A percentile compares a stretch with the other conserved stretches of the same genome.
Conservation (phyloP, 2,888 invertebrate genomes). For the Cryptus armator region DNA sequence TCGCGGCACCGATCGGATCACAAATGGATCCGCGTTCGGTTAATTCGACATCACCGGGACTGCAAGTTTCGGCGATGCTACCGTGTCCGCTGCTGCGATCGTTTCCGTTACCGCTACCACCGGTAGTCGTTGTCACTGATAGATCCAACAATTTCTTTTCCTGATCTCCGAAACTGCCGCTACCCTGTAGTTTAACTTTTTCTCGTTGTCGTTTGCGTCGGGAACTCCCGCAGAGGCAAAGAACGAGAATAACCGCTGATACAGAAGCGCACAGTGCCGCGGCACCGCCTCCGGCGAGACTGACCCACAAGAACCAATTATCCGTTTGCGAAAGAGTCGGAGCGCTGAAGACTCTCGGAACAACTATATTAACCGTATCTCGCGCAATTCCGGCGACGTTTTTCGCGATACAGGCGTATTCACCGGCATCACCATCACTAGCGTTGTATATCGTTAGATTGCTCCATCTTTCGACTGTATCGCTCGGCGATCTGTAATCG, state of each 20-base stretch:
- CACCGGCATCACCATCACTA: slow-evolving; percentile 93
- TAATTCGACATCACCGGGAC: slow-evolving; percentile 81
- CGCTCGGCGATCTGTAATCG: slow-evolving; percentile 72
- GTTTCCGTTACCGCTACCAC: slow-evolving; percentile 85
- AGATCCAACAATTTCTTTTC: slow-evolving; percentile 94
- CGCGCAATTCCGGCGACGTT: slow-evolving; percentile 87
- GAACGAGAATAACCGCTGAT: slow-evolving; percentile 87
- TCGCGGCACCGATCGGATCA: slow-evolving; percentile 84
- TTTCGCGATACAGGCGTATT: slow-evolving; percentile 93
- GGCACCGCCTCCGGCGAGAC: slow-evolving; percentile 90
- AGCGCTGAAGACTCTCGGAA: slow-evolving; percentile 90
- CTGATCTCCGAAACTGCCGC: slow-evolving; percentile 94
- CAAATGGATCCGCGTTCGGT: slow-evolving; percentile 79
- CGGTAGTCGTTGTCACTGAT: slow-evolving; percentile 90
- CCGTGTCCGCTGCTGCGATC: slow-evolving; percentile 78
- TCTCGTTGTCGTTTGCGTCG: slow-evolving; percentile 86
- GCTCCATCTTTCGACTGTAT: slow-evolving; percentile 88
- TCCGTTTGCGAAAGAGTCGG: slow-evolving; percentile 92
- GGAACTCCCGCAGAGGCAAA: slow-evolving; percentile 86
- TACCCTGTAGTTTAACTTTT: slow-evolving; percentile 91
- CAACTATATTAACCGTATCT: slow-evolving; percentile 87
- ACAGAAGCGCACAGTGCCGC: slow-evolving; percentile 88
- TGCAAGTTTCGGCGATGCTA: slow-evolving; percentile 79
- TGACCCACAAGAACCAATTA: slow-evolving; percentile 90
- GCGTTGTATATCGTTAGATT: slow-evolving; percentile 94